phyloP scores from a whole-genome alignment of 2,888 invertebrate genomes.

The Ichneumon xanthorius region DNA sequence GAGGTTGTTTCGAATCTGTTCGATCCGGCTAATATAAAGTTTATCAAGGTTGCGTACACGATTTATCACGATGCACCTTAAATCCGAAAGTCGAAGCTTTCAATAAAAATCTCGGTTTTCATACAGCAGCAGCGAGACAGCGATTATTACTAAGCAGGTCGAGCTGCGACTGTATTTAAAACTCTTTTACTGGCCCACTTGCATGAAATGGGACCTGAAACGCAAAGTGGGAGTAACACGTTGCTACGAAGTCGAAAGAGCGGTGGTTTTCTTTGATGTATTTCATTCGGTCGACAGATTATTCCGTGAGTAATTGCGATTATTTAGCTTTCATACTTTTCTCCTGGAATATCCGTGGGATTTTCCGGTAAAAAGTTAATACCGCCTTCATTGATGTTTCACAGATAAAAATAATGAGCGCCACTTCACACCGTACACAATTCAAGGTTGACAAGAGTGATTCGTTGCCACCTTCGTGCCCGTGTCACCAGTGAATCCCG shows the following conservation, averaged over 20 bases:
- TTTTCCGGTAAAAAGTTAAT: not conserved
- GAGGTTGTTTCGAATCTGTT: slow-evolving; percentile 11
- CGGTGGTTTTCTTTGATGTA: not conserved
- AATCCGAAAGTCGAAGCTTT: not conserved
- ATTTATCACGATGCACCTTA: not conserved
- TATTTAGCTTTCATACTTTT: not conserved
- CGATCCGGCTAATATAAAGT: not conserved
- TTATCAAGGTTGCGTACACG: not conserved
- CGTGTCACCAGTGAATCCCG: slow-evolving; percentile 31
- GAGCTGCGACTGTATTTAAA: not conserved
- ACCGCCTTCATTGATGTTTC: not conserved
- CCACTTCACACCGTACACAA: not conserved
- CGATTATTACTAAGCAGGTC: not conserved
- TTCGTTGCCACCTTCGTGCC: slow-evolving; percentile 24
- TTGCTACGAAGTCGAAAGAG: not conserved
- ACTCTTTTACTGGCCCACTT: not conserved
- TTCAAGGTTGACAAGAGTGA: slow-evolving; percentile 8
- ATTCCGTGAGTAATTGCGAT: not conserved
- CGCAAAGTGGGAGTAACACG: slow-evolving; percentile 3
- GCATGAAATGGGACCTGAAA: not conserved
- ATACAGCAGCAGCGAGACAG: not conserved
- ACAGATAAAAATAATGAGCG: slow-evolving; percentile 7
- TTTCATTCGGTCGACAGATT: not conserved
- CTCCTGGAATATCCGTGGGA: not conserved
- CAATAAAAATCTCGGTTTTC: not conserved